Evolutionary conservation across 2,888 invertebrate species (phyloP), one percentile per base, ranked within the genome.

Genomic region (Plutella xylostella): DNA sequence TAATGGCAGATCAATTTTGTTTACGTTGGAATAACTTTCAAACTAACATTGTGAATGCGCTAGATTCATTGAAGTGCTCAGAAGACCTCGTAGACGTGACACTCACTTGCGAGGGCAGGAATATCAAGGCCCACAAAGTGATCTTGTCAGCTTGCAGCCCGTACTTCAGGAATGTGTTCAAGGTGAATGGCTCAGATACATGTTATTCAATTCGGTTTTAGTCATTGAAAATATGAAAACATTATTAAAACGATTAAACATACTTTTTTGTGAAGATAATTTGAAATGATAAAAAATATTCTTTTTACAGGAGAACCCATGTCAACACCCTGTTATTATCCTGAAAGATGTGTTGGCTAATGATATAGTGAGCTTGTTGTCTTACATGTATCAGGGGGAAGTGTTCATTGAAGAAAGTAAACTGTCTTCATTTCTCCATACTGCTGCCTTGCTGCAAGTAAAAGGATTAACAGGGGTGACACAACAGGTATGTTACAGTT

Each of bases 1-100:
- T 70, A 57, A 85, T 85, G 84, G 82, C 84, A 63, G 89, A 90
- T 73, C 89, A 90, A 68, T 90, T 90, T 68, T 90, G 90, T 77
- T 85, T 90, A 68, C 88, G 89, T 76, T 90, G 90, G 90, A 90
- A 90, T 69, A 90, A 90, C 68, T 90, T 90, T 76, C 89, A 90
- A 71, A 86, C 86, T 47, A 90, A 89, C 59, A 89, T 90, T 61
- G 86, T 90, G 50, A 87, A 87, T 62, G 89, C 89, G 34, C 86
- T 90, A 63, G 90, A 90, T 72, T 89, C 88, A 55, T 75, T 90
- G 52, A 87, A 90, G 65, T 87, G 84, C 56, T 89, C 89, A 11
- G 89, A 90, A 72, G 88, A 90, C 72, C 82, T 90, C 58, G 89
- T 90, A 48, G 90, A 91, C 75, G 90, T 90, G 58, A 90, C 90